Conservation (phyloP, 1,140 invertebrate genomes). For the Drosophila burlai region DNA sequence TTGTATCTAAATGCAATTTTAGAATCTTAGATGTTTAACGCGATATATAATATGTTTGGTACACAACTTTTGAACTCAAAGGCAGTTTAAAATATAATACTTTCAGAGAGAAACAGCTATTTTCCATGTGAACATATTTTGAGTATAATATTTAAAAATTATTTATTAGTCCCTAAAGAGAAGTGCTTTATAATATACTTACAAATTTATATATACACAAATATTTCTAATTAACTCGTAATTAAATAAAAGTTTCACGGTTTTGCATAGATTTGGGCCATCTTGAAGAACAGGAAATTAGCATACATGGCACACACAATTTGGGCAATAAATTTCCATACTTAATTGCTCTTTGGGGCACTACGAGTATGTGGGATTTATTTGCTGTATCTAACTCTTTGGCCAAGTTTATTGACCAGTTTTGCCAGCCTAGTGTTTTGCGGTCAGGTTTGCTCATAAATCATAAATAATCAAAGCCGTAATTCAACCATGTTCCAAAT, state of each 20-base stretch:
- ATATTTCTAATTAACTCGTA: neutral
- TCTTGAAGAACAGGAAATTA: neutral
- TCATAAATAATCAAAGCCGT: conserved; percentile 11
- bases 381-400: conserved; percentile 15
- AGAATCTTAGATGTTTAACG: no score
- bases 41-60: no score
- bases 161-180: no score
- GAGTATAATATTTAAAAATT: no score
- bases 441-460: conserved; percentile 21
- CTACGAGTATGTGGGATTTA: conserved; percentile 1
- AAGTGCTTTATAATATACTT: no score
- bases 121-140: no score
- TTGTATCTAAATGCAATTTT: no score
- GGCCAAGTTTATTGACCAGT: conserved; percentile 19
- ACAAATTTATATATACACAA: neutral
- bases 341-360: conserved; percentile 11
- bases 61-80: no score
- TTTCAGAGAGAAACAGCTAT: no score
- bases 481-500: conserved; percentile 9
- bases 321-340: conserved; percentile 27
- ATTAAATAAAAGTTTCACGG: neutral
- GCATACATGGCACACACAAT: neutral
- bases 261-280: neutral
- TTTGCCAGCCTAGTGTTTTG: conserved; percentile 12
- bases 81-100: no score